phyloP scores from a whole-genome alignment of 2,797 vertebrate species.

The Cheirogaleus major region DNA sequence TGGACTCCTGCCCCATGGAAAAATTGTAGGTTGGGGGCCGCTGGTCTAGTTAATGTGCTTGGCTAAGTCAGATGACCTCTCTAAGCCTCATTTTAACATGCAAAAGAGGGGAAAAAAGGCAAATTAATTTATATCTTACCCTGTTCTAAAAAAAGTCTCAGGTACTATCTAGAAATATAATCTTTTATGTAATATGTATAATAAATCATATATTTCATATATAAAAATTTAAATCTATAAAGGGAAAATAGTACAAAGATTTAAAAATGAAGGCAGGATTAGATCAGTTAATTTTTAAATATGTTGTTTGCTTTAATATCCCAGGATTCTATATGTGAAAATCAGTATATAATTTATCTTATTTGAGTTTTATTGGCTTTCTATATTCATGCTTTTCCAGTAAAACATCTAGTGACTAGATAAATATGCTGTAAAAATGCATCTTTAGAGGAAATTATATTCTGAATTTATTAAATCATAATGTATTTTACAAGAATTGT shows the following conservation, averaged over 20 bases:
- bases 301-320: background rate
- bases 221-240: background rate
- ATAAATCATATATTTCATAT: background rate
- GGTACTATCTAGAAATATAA: background rate
- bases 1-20: no score
- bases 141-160: constrained; percentile 5
- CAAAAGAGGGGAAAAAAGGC: background rate
- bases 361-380: constrained; percentile 12
- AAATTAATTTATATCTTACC: background rate
- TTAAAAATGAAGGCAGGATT: background rate
- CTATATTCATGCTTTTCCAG: background rate
- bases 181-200: background rate
- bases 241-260: background rate
- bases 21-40: no score
- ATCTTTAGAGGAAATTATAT: constrained; percentile 50
- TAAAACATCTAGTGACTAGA: background rate
- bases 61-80: background rate
- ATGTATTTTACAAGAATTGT: constrained; percentile 47
- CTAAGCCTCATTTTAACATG: constrained; percentile 30
- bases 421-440: constrained; percentile 44
- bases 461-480: constrained; percentile 60
- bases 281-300: background rate
- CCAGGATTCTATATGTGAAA: constrained; percentile 14
- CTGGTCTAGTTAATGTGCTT: background rate
- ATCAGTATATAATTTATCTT: constrained; percentile 23